Evolutionary conservation across 2,888 invertebrate species (phyloP), one percentile per base, ranked within the genome.

Genomic region (Nephrotoma appendiculata): DNA sequence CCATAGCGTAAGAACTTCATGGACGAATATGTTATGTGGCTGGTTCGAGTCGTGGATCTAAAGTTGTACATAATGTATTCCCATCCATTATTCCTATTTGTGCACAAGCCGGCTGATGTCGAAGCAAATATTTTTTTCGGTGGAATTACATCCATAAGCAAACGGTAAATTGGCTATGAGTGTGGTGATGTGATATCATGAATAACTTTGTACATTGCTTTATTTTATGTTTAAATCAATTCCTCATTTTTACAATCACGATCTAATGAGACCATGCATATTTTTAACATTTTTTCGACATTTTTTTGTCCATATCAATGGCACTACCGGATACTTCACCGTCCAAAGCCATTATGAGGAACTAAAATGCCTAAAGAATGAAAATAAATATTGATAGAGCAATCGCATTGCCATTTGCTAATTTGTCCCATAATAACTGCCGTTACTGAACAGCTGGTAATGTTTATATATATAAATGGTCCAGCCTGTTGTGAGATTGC

Each of bases 61-160:
- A 92, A 0, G 98, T 98, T 0, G 98, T 98, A 90, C 98, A 99
- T 92, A 99, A 99, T 11, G 98, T 19, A 88, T 98, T 98, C 0
- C 98, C 98, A 90, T 99, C 98, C 97, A 99, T 98, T 3, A 99
- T 92, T 7, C 98, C 99, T 92, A 99, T 98, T 92, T 99, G 99
- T 0, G 98, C 97, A 89, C 98, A 98, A 0, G 97, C 97, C 0
- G 99, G 98, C 90, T 99, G 98, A 91, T 98, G 98, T 41, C 98
- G 94, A 0, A 99, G 92, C 57, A 98, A 92, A 92, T 98, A 98
- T n/a, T 90, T 98, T 98, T 91, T 97, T 98, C 0, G 98, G 98
- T 0, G 98, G 98, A 86, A 99, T 96, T 92, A 98, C 98, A 89
- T 98, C 98, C 0, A 96, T 96, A 42, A 99, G 91, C 0, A 96